Evolutionary conservation across 1,140 invertebrate species (phyloP).

Genomic region (Pogonomyrmex californicus): DNA sequence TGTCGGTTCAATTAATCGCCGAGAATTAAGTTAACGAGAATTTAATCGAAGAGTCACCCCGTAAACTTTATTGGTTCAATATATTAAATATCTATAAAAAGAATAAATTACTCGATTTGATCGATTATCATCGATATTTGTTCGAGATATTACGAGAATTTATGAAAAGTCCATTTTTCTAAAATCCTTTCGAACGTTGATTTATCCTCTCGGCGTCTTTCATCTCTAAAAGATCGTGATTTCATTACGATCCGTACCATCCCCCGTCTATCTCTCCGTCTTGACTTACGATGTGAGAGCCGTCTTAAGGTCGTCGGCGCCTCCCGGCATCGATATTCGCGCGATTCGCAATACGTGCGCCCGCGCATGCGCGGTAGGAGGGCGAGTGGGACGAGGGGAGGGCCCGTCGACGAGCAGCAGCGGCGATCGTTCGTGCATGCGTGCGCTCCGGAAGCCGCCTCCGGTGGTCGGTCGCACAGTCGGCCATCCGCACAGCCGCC

Average conservation of each 20-base stretch:
- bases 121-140: neutral
- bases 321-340: conserved; percentile 7
- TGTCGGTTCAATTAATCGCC: neutral
- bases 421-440: neutral
- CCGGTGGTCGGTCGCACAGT: neutral
- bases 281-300: neutral
- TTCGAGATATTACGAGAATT: neutral
- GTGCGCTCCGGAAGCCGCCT: conserved; percentile 24
- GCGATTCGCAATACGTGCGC: conserved; percentile 39
- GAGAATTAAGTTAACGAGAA: neutral
- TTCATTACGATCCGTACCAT: neutral
- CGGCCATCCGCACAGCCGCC: neutral
- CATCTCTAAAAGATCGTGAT: neutral
- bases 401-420: neutral
- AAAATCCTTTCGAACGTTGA: neutral
- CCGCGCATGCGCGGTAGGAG: neutral
- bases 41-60: neutral
- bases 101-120: neutral
- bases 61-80: neutral
- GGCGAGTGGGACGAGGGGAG: too few species aligned
- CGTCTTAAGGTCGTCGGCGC: neutral
- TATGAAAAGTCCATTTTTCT: neutral
- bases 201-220: neutral
- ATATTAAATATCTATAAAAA: conserved; percentile 1
- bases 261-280: neutral